Base-by-base conservation (phyloP, 2,888 invertebrate genomes). In the Microplitis manilae region DNA sequence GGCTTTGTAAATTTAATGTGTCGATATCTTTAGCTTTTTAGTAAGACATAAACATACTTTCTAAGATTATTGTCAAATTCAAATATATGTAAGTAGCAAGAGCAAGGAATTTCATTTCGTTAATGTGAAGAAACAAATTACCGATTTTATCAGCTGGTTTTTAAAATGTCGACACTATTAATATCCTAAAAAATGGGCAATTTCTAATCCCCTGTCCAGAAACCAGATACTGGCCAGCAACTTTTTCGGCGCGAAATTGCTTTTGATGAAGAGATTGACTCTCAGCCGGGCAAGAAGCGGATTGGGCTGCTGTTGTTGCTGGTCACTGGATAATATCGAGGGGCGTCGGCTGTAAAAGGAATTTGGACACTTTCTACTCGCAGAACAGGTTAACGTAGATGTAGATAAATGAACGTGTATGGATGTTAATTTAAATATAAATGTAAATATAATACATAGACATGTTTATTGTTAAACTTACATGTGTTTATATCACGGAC, bases 311-410 rank as follows among this genome's bases (percentile, higher is more conserved):
- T 13, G 13, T 9, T 50, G 8, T 50, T 50, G 50, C 50, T 50
- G 50, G 50, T 68, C 74, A 69, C 38, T 61, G 73, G 30, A 30
- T 30, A 30, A 30, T 30, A 30, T 30, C 5, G 50, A 50, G 50
- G 50, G 50, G 50, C 76, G 78, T 77, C 68, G 75, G 77, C 78
- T 80, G 78, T 77, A 82, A 75, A 83, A 85, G 83, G 82, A 87
- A 86, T 87, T 86, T 85, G 83, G 86, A 83, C 87, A 87, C 88
- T 88, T 88, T 88, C 88, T 88, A 88, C 85, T 84, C 79, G 79
- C 76, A 73, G 73, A 79, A 76, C 76, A 77, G 65, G 75, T 74
- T 78, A 65, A 76, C 60, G 75, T 62, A 73, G 70, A 68, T 67
- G 13, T 17, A 62, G n/a, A 69, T 64, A 50, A 50, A 13, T 50